Base-by-base conservation (phyloP, 2,113 vertebrate genomes). In the Bujurquina vittata region DNA sequence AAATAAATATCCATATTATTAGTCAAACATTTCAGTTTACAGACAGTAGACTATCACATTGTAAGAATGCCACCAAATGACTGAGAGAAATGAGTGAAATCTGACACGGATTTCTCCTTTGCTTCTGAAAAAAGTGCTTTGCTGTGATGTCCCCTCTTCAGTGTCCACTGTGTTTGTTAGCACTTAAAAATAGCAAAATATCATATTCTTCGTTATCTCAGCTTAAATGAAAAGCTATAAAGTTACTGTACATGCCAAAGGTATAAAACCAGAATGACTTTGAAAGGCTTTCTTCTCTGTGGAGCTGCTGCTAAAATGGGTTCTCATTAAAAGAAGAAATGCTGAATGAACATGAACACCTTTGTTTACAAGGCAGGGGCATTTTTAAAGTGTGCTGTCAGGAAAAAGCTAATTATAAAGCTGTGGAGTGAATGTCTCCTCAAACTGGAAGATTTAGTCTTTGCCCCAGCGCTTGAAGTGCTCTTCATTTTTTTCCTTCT, bases 1-100 rank as follows among this genome's bases (percentile, higher is more conserved):
- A 95, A 95, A 96, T 96, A 96, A 95, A 96, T 96, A 96, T 92
- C 93, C 83, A 93, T 94, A 91, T 92, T 86, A 93, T 94, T 94
- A 95, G 92, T 94, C 91, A 85, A 87, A 96, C 91, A 89, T 93
- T 88, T 79, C 77, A 92, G 86, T 91, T 89, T 93, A 88, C 78
- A 91, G 67, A 90, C 93, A 95, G 91, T 93, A 93, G 93, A 91
- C 88, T 88, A 94, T 94, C 93, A 95, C 94, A 93, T 86, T 80
- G 79, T 87, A 62, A 83, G 82, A 92, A 80, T 52, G 83, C 85
- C 85, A 81, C 18, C 62, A 40, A 81, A 75, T 79, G 73, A 86
- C 55, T 58, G 76, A 89, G 61, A 49, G n/a, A 72, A 80, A 77
- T 54, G 49, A 40, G 57, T 35, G 35, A 35, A 35, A 35, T 79